phyloP scores from a whole-genome alignment of 2,113 vertebrate genomes.

The Malurus alboscapulatus region DNA sequence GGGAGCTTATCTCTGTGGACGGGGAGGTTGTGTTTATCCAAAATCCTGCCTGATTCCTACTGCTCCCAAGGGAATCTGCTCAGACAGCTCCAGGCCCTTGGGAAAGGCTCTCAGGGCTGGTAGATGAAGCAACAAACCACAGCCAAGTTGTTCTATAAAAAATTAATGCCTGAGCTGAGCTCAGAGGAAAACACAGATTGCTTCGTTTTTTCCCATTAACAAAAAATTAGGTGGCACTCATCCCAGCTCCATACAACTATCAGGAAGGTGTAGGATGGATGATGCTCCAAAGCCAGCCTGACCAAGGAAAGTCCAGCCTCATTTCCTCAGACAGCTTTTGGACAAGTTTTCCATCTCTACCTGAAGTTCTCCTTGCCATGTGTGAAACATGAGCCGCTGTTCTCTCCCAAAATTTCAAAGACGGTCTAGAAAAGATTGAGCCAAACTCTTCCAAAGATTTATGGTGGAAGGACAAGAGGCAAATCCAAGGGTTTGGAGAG shows the following conservation, averaged over 20 bases:
- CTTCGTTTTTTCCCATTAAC: background rate
- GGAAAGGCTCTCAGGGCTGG: background rate
- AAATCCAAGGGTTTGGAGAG: background rate
- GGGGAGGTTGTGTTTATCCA: background rate
- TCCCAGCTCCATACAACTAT: fast-evolving
- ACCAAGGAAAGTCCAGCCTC: background rate
- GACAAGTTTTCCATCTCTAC: background rate
- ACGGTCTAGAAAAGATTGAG: background rate
- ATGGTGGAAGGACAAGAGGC: background rate
- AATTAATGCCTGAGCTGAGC: background rate
- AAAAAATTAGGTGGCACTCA: background rate
- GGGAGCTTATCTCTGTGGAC: background rate
- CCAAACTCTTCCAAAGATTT: background rate
- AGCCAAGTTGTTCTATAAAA: background rate
- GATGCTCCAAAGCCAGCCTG: background rate
- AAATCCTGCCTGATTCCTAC: background rate
- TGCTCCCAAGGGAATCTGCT: background rate
- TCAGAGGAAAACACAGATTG: background rate
- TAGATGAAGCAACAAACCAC: background rate
- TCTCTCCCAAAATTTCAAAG: background rate
- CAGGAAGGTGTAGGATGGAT: fast-evolving
- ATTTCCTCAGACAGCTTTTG: background rate
- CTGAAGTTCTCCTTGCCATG: background rate
- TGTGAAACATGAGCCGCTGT: background rate
- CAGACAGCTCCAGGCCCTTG: background rate